A percentile compares a stretch with the other conserved stretches of the same genome.
These are phyloP conservation scores for Tenualosa thibaudeaui DNA, from an alignment of 2,797 vertebrate species.

Conservation along the genomic window DNA sequence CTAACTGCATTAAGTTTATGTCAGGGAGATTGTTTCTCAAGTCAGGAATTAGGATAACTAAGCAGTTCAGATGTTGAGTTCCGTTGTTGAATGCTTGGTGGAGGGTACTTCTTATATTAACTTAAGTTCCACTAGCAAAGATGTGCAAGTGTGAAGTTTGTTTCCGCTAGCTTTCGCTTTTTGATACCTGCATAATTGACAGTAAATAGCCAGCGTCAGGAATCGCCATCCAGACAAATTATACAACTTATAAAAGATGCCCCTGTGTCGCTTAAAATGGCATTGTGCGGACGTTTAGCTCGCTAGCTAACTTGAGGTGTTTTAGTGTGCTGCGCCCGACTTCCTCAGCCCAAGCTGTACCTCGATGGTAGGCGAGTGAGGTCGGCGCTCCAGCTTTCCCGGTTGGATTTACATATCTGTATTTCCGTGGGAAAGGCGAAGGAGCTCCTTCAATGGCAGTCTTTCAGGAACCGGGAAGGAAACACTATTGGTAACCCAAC, in stretches of 20 bases:
- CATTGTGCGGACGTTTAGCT: not conserved
- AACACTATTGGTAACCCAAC: conserved; percentile 28
- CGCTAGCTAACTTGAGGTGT: not conserved
- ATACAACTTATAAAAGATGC: not conserved
- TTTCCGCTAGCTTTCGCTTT: not conserved
- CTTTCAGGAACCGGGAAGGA: conserved; percentile 71
- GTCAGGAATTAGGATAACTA: too few relatives aligned
- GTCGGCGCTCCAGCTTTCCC: conserved; percentile 45
- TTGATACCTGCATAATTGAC: not conserved
- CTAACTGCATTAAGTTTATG: not conserved
- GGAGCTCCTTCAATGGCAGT: conserved; percentile 45
- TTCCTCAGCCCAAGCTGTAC: not conserved
- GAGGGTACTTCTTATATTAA: not conserved
- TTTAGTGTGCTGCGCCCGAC: not conserved
- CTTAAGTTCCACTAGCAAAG: not conserved
- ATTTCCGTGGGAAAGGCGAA: conserved; percentile 71
- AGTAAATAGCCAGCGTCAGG: not conserved
- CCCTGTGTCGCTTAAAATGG: not conserved
- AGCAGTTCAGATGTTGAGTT: not conserved
- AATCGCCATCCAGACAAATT: not conserved
- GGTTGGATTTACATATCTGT: conserved; percentile 70
- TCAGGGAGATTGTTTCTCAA: not conserved
- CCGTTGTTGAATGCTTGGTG: not conserved
- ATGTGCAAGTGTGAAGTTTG: not conserved
- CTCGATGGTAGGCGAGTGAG: not conserved